A percentile compares a stretch with the other conserved stretches of the same genome.
These are phyloP conservation scores for Drosophila testacea DNA, from an alignment of 2,888 invertebrate genomes.

Conservation along the genomic window DNA sequence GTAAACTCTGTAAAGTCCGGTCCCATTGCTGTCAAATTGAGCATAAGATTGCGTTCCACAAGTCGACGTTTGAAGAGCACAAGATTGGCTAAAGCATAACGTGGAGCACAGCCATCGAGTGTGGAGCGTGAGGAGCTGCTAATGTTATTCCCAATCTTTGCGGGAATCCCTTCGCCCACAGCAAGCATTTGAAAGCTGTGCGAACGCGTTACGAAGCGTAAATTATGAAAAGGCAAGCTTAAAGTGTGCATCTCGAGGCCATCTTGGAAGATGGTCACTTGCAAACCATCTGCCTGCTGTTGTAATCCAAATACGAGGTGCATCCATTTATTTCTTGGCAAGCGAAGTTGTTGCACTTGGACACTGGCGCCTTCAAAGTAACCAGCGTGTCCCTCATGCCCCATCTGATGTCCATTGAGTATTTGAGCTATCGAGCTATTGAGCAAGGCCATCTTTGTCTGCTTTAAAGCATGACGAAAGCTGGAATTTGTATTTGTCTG, in stretches of 20 bases:
- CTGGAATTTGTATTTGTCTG: conserved; percentile 39
- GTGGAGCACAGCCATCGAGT: conserved; percentile 72
- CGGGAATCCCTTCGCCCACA: conserved; percentile 75
- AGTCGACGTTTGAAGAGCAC: conserved; percentile 82
- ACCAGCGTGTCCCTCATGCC: conserved; percentile 41
- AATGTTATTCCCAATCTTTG: conserved; percentile 45
- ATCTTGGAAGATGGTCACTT: conserved; percentile 78
- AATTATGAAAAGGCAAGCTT: conserved; percentile 78
- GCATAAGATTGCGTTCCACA: conserved; percentile 66
- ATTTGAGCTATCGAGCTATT: conserved; percentile 80
- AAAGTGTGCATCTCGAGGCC: conserved; percentile 81
- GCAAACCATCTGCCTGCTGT: conserved; percentile 72
- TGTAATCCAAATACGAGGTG: conserved; percentile 83
- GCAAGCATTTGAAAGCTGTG: conserved; percentile 82
- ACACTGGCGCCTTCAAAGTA: conserved; percentile 77
- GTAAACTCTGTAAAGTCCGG: conserved; percentile 84
- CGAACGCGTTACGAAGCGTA: conserved; percentile 70
- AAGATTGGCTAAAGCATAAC: conserved; percentile 82
- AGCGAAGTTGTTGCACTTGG: conserved; percentile 78
- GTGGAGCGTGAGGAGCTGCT: conserved; percentile 78
- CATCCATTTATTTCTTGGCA: conserved; percentile 83
- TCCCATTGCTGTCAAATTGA: conserved; percentile 84
- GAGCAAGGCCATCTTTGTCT: conserved; percentile 82
- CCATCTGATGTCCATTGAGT: conserved; percentile 77
- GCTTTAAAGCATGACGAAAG: conserved; percentile 82